Evolutionary conservation across 2,888 invertebrate species (phyloP), one percentile per base, ranked within the genome.

Genomic region (Ochlodes sylvanus): DNA sequence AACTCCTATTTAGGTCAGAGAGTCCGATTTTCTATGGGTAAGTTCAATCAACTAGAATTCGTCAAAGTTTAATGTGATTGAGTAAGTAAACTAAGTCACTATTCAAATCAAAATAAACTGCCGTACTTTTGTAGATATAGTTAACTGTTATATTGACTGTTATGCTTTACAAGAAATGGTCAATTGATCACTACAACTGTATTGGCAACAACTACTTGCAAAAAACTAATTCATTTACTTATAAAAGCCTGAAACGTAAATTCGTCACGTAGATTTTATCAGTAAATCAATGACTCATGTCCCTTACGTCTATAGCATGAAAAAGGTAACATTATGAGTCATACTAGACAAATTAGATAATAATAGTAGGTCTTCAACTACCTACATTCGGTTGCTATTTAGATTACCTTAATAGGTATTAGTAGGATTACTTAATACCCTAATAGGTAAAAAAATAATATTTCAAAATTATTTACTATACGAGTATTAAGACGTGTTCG

Each of bases 151-250:
- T 42, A 42, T 42, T 42, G 27, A 38, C 38, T 38, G 38, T 27
- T 27, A 54, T 56, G 34, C 10, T 56, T 56, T 21, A 12, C 21
- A 44, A 44, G 4, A 57, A 38, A 17, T 15, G 19, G n/a, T 44
- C 42, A 44, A 15, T 44, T 44, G 42, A 44, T n/a, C 6, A 15
- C 42, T 44, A 44, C 42, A 7, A 58, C 21, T 34, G 7, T 42
- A 21, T 58, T 58, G 41, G 21, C 54, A 54, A 54, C 14, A 27
- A 55, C n/a, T 1, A 21, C 17, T 19, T 12, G 17, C 14, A 57
- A 19, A 57, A 41, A 44, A 21, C 7, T 3, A 44, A 58, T 27
- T 15, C 44, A 44, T 44, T 58, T 58, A 27, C 27, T 27, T 58
- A 44, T 21, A 58, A 44, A 58, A 44, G 58, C 21, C 27, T 27